Conservation (phyloP, 2,113 vertebrate species). For the Hippocampus abdominalis region DNA sequence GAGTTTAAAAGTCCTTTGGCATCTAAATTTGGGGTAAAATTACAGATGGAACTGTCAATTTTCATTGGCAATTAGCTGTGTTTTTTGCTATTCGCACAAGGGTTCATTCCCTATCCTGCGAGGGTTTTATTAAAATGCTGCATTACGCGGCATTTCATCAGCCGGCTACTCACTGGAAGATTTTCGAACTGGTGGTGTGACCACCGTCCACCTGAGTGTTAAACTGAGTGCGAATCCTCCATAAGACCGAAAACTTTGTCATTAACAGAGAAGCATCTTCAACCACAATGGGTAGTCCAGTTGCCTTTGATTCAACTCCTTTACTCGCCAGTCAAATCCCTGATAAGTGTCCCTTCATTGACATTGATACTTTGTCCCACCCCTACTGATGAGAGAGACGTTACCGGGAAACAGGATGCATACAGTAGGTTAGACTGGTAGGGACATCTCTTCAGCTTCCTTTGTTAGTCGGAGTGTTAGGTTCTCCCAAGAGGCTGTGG, state of each 20-base stretch:
- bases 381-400: slow-evolving; percentile 6
- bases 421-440: slow-evolving; percentile 41
- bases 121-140: too few species aligned
- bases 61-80: too few species aligned
- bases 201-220: too few species aligned
- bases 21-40: background rate
- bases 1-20: background rate
- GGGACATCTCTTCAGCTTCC: slow-evolving; percentile 29
- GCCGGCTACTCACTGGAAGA: too few species aligned
- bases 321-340: background rate
- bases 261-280: background rate
- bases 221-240: too few species aligned
- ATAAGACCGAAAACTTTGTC: too few species aligned
- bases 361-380: background rate
- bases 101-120: too few species aligned
- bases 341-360: background rate
- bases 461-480: slow-evolving; percentile 50
- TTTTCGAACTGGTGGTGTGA: too few species aligned
- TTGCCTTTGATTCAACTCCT: slow-evolving; percentile 6
- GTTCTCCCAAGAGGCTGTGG: slow-evolving; percentile 13
- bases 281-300: background rate
- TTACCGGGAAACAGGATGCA: slow-evolving; percentile 42
- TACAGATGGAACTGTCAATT: background rate
- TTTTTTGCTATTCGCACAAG: too few species aligned
- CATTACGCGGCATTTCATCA: too few species aligned